Evolutionary conservation across 2,888 invertebrate genomes (phyloP), one percentile per base, ranked within the genome.

Genomic region (Cheilosia pagana): DNA sequence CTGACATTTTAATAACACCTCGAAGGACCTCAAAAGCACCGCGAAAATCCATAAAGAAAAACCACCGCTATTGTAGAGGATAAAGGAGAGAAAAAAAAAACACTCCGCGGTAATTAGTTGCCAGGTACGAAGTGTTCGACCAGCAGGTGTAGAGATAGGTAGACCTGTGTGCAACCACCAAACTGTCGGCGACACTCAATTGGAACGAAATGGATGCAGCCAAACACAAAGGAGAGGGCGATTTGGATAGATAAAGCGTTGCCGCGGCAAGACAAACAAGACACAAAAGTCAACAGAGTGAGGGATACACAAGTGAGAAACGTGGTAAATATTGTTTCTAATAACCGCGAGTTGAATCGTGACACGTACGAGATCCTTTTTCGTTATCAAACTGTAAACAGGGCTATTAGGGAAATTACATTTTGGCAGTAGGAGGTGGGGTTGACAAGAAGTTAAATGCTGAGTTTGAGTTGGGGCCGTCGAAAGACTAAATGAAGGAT

Each of bases 1-100:
- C 68, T 79, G 79, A 79, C 79, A 79, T 79, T 79, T 79, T 74
- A 79, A 79, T 74, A 79, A 79, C 79, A 79, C 79, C 79, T 79
- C 28, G 50, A 74, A 79, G 79, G 79, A 79, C 45, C 53, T 74
- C 25, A 65, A 74, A 65, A 52, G 31, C 65, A 65, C 72, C 72
- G 65, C 72, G 59, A 39, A 78, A 31, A 50, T 59, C 16, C 7
- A 35, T 55, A 48, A 63, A 65, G 45, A 25, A 65, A 79, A 23
- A 4, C 12, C 41, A 78, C 50, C 60, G 60, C 55, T 45, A 14
- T 52, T 39, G 48, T 48, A 57, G 28, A 21, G 4, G 19, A 43
- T 16, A 10, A 45, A 21, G 41, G 45, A 35, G 55, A 39, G n/a
- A 55, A 25, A 19, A 52, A 62, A 60, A 57, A 57, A 57, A 23